Conservation (phyloP, 1,140 invertebrate genomes). For the Centruroides vittatus region DNA sequence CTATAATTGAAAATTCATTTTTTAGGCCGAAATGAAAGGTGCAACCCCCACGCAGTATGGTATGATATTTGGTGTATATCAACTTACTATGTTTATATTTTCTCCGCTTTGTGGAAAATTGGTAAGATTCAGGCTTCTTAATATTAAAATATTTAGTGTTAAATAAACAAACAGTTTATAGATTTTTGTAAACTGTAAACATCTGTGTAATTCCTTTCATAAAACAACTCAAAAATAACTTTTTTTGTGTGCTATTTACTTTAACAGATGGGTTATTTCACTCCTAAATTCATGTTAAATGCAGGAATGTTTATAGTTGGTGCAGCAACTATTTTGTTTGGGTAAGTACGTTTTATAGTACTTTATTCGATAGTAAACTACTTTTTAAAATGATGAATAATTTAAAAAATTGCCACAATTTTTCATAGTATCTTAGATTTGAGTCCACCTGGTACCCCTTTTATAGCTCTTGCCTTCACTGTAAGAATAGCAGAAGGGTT, state of each 20-base stretch:
- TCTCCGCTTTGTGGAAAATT: conserved; percentile 28
- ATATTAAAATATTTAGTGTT: too few species aligned
- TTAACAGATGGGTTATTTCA: conserved; percentile 7
- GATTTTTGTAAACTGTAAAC: too few species aligned
- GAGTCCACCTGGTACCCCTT: conserved; percentile 58
- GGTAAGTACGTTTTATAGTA: conserved; percentile 26
- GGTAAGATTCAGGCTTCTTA: conserved; percentile 18
- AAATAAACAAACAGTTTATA: too few species aligned
- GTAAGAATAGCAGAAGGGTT: conserved; percentile 77
- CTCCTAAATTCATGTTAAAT: conserved; percentile 67
- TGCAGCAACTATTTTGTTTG: conserved; percentile 51
- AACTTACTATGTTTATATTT: conserved; percentile 25
- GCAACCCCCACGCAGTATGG: conserved; percentile 24
- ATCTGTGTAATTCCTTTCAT: too few species aligned
- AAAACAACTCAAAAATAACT: too few species aligned
- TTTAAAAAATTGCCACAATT: neutral
- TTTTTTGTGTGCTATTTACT: neutral
- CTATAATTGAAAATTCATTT: neutral
- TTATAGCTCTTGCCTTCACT: conserved; percentile 70
- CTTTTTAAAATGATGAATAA: neutral
- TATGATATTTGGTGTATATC: conserved; percentile 27
- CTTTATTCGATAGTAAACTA: neutral
- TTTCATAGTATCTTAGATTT: conserved; percentile 51
- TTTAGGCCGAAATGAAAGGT: conserved; percentile 26
- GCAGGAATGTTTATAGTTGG: conserved; percentile 72